phyloP scores from a whole-genome alignment of 2,797 vertebrate species.

The Mus spretus region DNA sequence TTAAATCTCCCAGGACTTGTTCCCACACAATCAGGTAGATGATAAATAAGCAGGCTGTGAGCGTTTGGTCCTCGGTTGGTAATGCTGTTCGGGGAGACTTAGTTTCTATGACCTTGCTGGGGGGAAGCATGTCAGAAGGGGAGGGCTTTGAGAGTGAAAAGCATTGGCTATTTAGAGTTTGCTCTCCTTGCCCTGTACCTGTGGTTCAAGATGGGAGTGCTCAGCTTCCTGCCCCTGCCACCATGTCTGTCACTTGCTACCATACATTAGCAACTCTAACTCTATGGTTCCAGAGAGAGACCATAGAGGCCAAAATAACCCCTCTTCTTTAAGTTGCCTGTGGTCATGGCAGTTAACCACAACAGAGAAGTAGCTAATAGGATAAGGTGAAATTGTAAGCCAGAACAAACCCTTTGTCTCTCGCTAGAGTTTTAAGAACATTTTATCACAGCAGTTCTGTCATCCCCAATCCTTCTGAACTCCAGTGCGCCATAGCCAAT shows the following conservation, averaged over 20 bases:
- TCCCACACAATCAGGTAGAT: no score
- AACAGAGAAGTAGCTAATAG: not conserved
- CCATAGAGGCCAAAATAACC: not conserved
- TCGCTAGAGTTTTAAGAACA: no score
- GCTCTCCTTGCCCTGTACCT: no score
- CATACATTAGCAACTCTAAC: not conserved
- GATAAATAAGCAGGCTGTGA: no score
- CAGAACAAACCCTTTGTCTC: not conserved
- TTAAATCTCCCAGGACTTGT: no score
- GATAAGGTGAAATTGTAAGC: not conserved
- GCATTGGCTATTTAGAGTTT: not conserved
- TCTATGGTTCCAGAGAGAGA: not conserved
- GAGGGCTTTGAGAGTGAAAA: not conserved
- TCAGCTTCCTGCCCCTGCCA: not conserved
- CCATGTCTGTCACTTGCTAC: not conserved
- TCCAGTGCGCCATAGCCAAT: rapidly evolving
- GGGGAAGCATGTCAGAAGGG: not conserved
- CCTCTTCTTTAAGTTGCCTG: not conserved
- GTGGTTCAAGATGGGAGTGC: not conserved
- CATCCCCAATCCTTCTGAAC: rapidly evolving
- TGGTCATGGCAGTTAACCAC: no score
- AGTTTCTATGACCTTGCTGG: not conserved
- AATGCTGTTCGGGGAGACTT: not conserved
- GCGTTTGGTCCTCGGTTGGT: not conserved
- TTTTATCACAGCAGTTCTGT: not conserved